Conservation (phyloP, 2,797 vertebrate species). For the Notoglanidium macrostoma region DNA sequence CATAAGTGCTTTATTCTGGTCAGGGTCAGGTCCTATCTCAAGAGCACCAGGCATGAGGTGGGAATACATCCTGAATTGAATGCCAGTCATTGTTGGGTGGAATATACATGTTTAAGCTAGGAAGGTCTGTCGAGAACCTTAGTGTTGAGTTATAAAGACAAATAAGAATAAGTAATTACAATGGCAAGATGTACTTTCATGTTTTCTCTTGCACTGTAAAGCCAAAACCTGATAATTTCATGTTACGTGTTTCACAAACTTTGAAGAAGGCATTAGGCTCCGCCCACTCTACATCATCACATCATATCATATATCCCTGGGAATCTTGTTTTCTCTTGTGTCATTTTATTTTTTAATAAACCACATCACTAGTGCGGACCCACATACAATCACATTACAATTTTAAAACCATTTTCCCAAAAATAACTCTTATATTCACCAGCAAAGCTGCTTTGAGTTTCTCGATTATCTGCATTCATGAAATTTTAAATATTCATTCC, state of each 20-base stretch:
- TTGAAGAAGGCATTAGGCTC: background rate
- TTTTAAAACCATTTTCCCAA: background rate
- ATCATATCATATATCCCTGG: background rate
- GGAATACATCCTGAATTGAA: background rate
- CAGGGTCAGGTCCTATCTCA: background rate
- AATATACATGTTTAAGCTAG: background rate
- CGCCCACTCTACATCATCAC: background rate
- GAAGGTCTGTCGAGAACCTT: background rate
- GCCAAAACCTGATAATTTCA: background rate
- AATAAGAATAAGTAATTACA: background rate
- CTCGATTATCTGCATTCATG: background rate
- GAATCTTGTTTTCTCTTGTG: background rate
- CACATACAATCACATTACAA: background rate
- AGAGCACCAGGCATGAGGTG: background rate
- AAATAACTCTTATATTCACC: background rate
- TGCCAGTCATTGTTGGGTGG: background rate
- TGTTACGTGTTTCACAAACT: background rate
- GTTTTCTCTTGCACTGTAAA: too few relatives aligned
- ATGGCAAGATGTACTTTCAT: background rate
- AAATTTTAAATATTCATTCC: background rate
- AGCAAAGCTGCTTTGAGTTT: background rate
- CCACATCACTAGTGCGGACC: background rate
- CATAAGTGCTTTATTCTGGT: background rate
- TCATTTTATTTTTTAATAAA: background rate
- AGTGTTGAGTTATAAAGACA: background rate